These are phyloP conservation scores for Pygmarrhopalites habei DNA, from an alignment of 1,140 invertebrate species.

Conservation along the genomic window DNA sequence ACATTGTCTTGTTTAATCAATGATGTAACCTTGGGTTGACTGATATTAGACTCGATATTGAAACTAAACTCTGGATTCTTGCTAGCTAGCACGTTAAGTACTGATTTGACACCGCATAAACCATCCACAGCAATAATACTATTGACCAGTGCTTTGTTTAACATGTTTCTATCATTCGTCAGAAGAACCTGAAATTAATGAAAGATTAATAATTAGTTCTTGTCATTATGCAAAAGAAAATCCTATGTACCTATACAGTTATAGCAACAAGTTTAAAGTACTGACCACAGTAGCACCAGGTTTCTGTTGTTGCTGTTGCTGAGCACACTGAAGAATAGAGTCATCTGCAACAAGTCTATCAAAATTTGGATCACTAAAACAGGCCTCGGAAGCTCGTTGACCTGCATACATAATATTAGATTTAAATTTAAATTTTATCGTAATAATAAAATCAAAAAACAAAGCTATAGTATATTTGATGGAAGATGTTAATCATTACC, in stretches of 20 bases:
- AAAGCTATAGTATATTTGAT: too few relatives aligned
- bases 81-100: background rate
- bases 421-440: too few relatives aligned
- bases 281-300: slow-evolving; percentile 15
- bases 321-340: slow-evolving; percentile 34
- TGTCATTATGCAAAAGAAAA: background rate
- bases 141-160: slow-evolving; percentile 34
- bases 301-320: slow-evolving; percentile 19
- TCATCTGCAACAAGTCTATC: slow-evolving; percentile 28
- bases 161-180: slow-evolving; percentile 33
- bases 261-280: background rate
- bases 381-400: slow-evolving; percentile 32
- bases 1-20: background rate
- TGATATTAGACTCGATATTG: background rate
- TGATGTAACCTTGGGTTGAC: background rate
- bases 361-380: slow-evolving; percentile 17
- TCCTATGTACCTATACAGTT: background rate
- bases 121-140: slow-evolving; percentile 10
- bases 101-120: background rate
- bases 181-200: slow-evolving; percentile 26
- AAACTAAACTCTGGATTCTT: background rate
- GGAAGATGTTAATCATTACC: too few relatives aligned
- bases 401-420: too few relatives aligned
- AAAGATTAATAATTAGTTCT: slow-evolving; percentile 1
- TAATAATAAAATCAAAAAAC: too few relatives aligned